Conservation (phyloP, 2,888 invertebrate genomes). For the Cephus spinipes region DNA sequence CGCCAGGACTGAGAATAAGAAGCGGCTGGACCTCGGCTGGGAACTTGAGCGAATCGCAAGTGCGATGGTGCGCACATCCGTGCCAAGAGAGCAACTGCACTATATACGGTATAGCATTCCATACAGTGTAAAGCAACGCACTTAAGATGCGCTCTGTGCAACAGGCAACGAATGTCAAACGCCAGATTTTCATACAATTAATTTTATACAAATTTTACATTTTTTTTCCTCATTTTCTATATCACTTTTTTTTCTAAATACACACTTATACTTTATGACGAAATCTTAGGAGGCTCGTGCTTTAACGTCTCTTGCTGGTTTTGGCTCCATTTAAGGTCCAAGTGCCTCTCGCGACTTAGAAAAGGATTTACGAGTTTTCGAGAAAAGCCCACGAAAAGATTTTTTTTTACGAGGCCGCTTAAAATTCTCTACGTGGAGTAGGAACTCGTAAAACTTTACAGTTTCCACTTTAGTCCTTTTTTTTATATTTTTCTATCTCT, state of each 20-base stretch:
- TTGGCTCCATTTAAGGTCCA: slow-evolving; percentile 6
- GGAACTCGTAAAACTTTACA: not conserved
- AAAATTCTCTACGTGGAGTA: slow-evolving; percentile 24
- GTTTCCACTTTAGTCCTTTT: not conserved
- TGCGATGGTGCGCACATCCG: slow-evolving; percentile 64
- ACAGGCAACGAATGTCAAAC: not conserved
- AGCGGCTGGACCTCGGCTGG: slow-evolving; percentile 41
- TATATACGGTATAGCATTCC: not conserved
- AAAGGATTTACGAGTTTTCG: slow-evolving; percentile 52
- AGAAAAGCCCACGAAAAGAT: slow-evolving; percentile 37
- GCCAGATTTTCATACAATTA: not conserved
- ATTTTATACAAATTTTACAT: not conserved
- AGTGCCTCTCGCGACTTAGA: slow-evolving; percentile 23
- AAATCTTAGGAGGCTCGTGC: not conserved
- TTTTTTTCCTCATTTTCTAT: not conserved
- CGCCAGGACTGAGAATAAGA: slow-evolving; percentile 22
- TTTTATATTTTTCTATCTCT: not conserved
- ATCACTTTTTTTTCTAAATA: not conserved
- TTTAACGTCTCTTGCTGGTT: not conserved
- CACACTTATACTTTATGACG: not conserved
- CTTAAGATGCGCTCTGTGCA: not conserved
- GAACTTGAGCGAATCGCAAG: slow-evolving; percentile 62
- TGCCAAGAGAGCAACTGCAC: slow-evolving; percentile 15
- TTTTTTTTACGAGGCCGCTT: slow-evolving; percentile 42
- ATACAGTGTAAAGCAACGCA: not conserved